Percentiles rank a stretch among this genome's conserved stretches.
These are phyloP conservation scores for Lepilemur septentrionalis DNA, from an alignment of 2,797 vertebrate species.

Conservation along the genomic window DNA sequence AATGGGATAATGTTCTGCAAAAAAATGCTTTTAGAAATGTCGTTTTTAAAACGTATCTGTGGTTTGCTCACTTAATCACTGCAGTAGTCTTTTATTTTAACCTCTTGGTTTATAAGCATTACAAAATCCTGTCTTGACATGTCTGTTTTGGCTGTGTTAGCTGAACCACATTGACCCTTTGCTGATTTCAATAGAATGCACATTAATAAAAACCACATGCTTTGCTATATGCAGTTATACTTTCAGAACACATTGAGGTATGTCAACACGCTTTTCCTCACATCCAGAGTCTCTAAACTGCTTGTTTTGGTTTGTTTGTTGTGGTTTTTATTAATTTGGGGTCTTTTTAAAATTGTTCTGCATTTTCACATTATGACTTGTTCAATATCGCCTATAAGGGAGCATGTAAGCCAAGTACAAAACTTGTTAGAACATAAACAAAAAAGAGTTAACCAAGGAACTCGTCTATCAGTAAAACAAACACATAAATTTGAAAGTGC, in stretches of 20 bases:
- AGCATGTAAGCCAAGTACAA: background rate
- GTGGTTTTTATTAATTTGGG: background rate
- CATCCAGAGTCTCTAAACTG: background rate
- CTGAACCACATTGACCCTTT: background rate
- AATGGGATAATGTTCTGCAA: background rate
- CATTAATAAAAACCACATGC: background rate
- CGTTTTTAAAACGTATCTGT: background rate
- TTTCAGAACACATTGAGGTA: background rate
- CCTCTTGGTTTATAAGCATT: background rate
- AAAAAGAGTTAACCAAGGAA: background rate
- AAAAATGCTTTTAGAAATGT: conserved; percentile 13
- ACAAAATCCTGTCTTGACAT: background rate
- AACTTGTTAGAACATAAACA: background rate
- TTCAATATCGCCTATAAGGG: background rate
- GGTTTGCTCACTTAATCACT: background rate
- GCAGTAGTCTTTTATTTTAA: conserved; percentile 6
- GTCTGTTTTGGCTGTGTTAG: background rate
- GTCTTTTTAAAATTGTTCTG: background rate
- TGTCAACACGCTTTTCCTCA: background rate
- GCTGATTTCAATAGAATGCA: background rate
- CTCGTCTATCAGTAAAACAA: background rate
- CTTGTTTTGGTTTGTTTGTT: background rate
- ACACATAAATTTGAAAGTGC: background rate
- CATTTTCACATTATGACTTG: background rate
- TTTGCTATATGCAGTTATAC: background rate